These are phyloP conservation scores for Cynodonichthys magdalenae DNA, from an alignment of 2,797 vertebrate genomes.

Conservation along the genomic window DNA sequence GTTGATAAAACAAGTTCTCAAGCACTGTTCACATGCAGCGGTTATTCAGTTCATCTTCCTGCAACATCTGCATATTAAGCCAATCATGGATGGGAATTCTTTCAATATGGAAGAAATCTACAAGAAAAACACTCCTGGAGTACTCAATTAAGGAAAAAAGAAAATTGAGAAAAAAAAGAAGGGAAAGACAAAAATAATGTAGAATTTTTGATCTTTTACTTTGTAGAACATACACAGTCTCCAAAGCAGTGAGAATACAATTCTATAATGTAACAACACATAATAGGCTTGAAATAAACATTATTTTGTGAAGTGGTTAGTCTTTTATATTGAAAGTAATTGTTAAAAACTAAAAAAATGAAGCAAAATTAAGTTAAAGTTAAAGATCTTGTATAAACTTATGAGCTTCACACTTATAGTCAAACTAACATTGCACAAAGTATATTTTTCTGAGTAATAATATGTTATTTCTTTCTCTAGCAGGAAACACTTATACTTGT, in stretches of 20 bases:
- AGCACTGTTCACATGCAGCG: background rate
- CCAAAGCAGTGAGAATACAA: too few relatives aligned
- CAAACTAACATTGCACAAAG: background rate
- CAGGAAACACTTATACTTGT: slow-evolving; percentile 10
- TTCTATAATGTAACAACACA: background rate
- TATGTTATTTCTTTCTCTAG: slow-evolving; percentile 2
- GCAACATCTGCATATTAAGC: slow-evolving; percentile 1
- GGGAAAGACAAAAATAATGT: too few relatives aligned
- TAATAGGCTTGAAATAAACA: background rate
- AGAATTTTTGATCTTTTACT: too few relatives aligned
- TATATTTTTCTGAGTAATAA: slow-evolving; percentile 1
- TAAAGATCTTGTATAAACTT: background rate
- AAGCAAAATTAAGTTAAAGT: slow-evolving; percentile 1
- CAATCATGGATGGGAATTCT: background rate
- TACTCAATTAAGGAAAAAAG: background rate
- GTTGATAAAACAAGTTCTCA: slow-evolving; percentile 5
- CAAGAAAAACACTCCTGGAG: background rate
- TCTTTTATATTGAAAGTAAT: background rate
- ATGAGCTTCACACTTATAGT: slow-evolving; percentile 1
- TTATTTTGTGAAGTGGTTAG: background rate
- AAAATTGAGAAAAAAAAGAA: background rate
- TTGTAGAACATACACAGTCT: too few relatives aligned
- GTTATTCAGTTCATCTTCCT: slow-evolving; percentile 3
- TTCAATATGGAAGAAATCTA: background rate
- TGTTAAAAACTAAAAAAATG: slow-evolving; percentile 1